These are phyloP conservation scores for Agrypnia vestita DNA, from an alignment of 1,140 invertebrate genomes.

Conservation along the genomic window DNA sequence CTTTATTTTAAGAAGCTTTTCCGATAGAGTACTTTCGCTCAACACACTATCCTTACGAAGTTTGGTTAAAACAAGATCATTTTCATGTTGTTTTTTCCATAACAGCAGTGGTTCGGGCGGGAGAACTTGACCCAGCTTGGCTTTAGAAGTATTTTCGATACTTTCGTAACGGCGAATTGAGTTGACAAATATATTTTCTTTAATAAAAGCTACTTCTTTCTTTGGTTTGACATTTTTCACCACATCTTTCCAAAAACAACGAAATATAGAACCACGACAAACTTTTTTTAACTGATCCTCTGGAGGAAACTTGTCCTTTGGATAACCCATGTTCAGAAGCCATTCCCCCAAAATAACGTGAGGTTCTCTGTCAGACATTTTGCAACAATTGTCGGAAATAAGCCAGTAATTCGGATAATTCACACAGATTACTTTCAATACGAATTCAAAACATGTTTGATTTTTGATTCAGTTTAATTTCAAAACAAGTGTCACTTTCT, in stretches of 20 bases:
- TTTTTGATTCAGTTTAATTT: background rate
- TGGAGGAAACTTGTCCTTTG: conserved; percentile 49
- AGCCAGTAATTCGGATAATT: background rate
- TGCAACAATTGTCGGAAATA: background rate
- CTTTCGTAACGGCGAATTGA: conserved; percentile 26
- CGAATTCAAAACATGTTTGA: background rate
- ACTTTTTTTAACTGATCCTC: conserved; percentile 48
- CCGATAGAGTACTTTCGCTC: background rate
- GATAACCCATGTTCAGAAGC: conserved; percentile 45
- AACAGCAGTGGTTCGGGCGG: conserved; percentile 31
- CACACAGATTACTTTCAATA: background rate
- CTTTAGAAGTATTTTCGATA: conserved; percentile 36
- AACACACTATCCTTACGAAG: background rate
- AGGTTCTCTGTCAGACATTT: conserved; percentile 33
- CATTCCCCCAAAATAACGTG: conserved; percentile 39
- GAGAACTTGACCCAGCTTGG: conserved; percentile 38
- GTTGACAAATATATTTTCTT: conserved; percentile 43
- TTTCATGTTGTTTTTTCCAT: conserved; percentile 4
- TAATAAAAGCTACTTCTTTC: conserved; percentile 40
- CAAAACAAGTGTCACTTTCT: conserved; percentile 4
- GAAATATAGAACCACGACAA: conserved; percentile 35
- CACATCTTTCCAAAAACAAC: conserved; percentile 44
- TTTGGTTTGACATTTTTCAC: conserved; percentile 44
- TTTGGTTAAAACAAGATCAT: background rate
- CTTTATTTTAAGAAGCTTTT: conserved; percentile 22